Evolutionary conservation across 2,888 invertebrate genomes (phyloP), one percentile per base, ranked within the genome.

Genomic region (Leptopilina drosophilae): DNA sequence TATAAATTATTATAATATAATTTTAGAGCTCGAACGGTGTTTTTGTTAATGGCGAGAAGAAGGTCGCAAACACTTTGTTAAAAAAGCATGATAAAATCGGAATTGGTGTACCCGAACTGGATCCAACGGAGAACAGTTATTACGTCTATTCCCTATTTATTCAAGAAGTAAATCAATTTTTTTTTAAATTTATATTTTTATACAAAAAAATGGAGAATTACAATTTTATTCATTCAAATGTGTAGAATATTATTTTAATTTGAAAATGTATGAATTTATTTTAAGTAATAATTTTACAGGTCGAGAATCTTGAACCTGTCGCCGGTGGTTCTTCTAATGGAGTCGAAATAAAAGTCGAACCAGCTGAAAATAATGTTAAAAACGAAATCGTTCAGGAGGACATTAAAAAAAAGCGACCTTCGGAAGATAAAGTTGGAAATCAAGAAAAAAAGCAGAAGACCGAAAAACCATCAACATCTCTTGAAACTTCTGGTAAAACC

Each of bases 1-100:
- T 33, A 2, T 6, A 11, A 92, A 56, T 9, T 73, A 26, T 20
- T 0, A 20, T 20, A 20, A 20, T 20, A 20, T 20, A 49, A 5
- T 73, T 93, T 82, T 87, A 94, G 94, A 94, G 94, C 87, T 91
- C 93, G 5, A 95, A 95, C 92, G 95, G 94, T 76, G 92, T 94
- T 26, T 95, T 89, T 89, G 89, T 95, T 77, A 94, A 94, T 77
- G 89, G 89, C 2, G 86, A 85, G 5, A 91, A 87, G 87, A 87
- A 91, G 59, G 90, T 92, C 65, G 86, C 85, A 20, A 91, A 92
- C 69, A 88, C 91, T 78, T 81, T 85, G 65, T 83, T 94, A 20
- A 86, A 88, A 75, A 89, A 93, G 67, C 90, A 91, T 65, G 94
- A 94, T 89, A 83, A 93, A 15, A 92, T 95, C 86, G 94, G 94